Evolutionary conservation across 2,113 vertebrate genomes (phyloP), one percentile per base, ranked within the genome.

Genomic region (Plecotus auritus): DNA sequence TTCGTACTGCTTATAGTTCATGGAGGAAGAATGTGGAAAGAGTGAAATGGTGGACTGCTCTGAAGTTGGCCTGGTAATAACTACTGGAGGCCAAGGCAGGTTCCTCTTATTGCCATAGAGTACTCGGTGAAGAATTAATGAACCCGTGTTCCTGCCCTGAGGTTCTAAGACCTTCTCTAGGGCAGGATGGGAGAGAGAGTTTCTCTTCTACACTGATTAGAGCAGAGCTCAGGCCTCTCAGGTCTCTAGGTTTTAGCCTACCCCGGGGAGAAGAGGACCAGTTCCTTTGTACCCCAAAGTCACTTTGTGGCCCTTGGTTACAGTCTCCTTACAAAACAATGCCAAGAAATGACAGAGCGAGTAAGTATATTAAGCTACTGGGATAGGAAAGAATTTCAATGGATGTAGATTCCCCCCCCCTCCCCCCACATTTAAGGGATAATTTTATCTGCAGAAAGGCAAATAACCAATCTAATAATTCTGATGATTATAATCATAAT

Each of bases 401-500:
- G 74, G 12, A 54, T 12, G 10, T 11, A 70, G 70, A 84, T n/a
- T 32, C 51, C 7, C 7, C 3, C 22, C 20, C 17, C 56, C 26
- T 2, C 3, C 0, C 23, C 59, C 69, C 67, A 86, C 56, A 88
- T 92, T 95, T 69, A 83, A 67, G 30, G 28, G 78, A 51, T 74
- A 2, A 42, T 92, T 97, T 85, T 32, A 32, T 96, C 47, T 83
- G 13, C 30, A 90, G 76, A 90, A 86, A 88, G 72, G 90, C 95
- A 90, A 96, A 90, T 70, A 66, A 73, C 81, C 67, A 70, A 5
- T 78, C 66, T 88, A 85, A 94, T 93, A 88, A 83, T 90, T 96
- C 93, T 94, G 81, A 93, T 93, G 90, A 92, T 90, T 85, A 70
- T 95, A 97, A 95, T 94, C 88, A 90, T 90, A 95, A 93, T 88